Percentiles rank a stretch among this genome's conserved stretches.
phyloP scores from a whole-genome alignment of 1,140 invertebrate species.

The Drosophila fuyamai region DNA sequence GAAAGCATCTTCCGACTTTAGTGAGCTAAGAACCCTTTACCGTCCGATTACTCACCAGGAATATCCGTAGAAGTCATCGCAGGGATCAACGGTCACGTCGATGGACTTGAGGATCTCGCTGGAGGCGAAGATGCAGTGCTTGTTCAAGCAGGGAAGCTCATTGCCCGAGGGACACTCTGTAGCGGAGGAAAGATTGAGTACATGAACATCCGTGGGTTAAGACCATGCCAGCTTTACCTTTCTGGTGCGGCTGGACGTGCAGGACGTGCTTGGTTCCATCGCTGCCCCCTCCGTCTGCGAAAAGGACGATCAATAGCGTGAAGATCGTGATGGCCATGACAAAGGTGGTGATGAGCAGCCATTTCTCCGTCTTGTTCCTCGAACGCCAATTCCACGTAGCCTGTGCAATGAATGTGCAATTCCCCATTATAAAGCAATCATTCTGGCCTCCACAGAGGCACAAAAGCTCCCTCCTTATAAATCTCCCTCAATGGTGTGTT shows the following conservation, averaged over 20 bases:
- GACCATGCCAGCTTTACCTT: conserved; percentile 26
- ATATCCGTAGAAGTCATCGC: conserved; percentile 97
- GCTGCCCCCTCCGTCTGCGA: conserved; percentile 46
- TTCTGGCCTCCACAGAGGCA: conserved; percentile 13
- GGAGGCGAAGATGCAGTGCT: conserved; percentile 94
- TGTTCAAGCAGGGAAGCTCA: conserved; percentile 89
- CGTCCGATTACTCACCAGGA: conserved; percentile 87
- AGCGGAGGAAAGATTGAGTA: not conserved
- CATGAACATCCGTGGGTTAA: too few relatives aligned
- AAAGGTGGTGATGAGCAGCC: conserved; percentile 84
- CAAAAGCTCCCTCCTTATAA: conserved; percentile 7
- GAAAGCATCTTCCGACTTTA: too few relatives aligned
- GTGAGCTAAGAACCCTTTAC: too few relatives aligned
- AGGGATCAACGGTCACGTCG: conserved; percentile 92
- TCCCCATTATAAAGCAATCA: conserved; percentile 27
- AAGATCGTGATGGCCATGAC: conserved; percentile 75
- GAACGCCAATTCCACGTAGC: conserved; percentile 85
- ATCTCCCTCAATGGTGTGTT: conserved; percentile 6
- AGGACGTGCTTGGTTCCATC: conserved; percentile 74
- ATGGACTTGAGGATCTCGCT: conserved; percentile 94
- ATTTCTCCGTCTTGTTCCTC: conserved; percentile 85
- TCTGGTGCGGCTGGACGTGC: conserved; percentile 72
- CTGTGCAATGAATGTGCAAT: conserved; percentile 25
- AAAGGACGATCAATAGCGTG: conserved; percentile 84
- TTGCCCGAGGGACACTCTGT: conserved; percentile 51